These are phyloP conservation scores for Rhynchomys soricoides DNA, from an alignment of 2,113 vertebrate genomes.

Conservation along the genomic window DNA sequence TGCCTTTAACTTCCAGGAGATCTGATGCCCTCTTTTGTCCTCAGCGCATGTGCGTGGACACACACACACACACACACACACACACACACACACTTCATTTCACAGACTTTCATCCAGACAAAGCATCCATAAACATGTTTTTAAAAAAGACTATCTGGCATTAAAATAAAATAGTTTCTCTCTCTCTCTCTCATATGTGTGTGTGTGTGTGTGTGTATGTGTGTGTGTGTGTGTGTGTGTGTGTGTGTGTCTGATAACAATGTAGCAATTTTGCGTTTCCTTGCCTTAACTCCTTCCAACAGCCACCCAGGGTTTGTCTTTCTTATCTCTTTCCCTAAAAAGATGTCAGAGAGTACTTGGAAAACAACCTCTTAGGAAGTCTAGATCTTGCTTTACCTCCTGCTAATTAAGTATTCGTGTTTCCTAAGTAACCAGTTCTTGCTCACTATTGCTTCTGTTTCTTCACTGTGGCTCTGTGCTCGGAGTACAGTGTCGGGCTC, in stretches of 20 bases:
- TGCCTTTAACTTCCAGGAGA: background rate
- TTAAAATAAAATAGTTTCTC: background rate
- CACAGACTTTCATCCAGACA: too few species aligned
- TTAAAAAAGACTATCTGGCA: background rate
- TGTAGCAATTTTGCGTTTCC: background rate
- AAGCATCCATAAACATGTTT: background rate
- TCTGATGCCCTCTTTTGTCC: background rate
- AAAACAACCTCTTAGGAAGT: background rate
- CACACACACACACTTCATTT: too few species aligned
- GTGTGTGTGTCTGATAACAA: background rate
- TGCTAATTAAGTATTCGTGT: background rate
- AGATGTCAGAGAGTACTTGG: background rate
- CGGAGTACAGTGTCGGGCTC: background rate
- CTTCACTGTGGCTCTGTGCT: background rate
- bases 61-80: background rate
- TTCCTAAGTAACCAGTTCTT: background rate
- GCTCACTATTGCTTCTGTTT: background rate
- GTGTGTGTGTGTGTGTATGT: too few species aligned
- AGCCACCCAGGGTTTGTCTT: background rate
- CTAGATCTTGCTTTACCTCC: background rate
- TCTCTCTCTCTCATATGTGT: background rate
- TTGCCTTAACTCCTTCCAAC: background rate
- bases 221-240: too few species aligned
- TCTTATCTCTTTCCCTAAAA: background rate
- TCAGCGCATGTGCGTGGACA: rapidly evolving